phyloP scores from a whole-genome alignment of 1,140 invertebrate genomes.

The Orchesella cincta region DNA sequence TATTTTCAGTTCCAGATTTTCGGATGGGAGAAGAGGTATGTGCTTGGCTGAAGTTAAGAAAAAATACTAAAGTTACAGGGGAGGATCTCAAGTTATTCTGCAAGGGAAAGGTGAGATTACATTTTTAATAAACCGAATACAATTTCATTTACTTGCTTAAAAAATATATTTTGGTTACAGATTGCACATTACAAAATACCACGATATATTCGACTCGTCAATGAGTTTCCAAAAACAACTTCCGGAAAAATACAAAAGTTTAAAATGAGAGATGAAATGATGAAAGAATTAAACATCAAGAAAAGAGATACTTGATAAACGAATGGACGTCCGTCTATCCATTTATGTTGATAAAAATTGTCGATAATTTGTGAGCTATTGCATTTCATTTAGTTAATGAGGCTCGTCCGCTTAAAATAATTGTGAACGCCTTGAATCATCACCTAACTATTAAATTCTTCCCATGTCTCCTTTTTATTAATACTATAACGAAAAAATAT shows the following conservation, averaged over 20 bases:
- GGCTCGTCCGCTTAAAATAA: too few relatives aligned
- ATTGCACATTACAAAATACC: constrained; percentile 64
- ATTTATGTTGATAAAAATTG: too few relatives aligned
- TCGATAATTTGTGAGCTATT: too few relatives aligned
- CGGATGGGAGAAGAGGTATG: constrained; percentile 66
- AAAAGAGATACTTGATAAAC: too few relatives aligned
- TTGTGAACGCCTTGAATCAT: too few relatives aligned
- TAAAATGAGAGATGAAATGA: constrained; percentile 52
- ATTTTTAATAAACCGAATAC: constrained; percentile 22
- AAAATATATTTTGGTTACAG: constrained; percentile 54
- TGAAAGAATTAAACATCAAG: constrained; percentile 49
- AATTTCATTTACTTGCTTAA: background rate
- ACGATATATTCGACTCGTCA: constrained; percentile 59
- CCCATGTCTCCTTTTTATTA: too few relatives aligned
- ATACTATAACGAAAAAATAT: too few relatives aligned
- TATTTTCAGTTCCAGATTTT: constrained; percentile 67
- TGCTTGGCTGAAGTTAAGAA: constrained; percentile 62
- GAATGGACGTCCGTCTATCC: too few relatives aligned
- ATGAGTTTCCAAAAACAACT: constrained; percentile 61
- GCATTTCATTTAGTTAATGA: too few relatives aligned
- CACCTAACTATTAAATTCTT: too few relatives aligned
- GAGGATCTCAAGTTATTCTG: constrained; percentile 62
- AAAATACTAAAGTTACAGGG: constrained; percentile 55
- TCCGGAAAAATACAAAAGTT: constrained; percentile 60
- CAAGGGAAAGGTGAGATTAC: constrained; percentile 60